Base-by-base conservation (phyloP, 2,888 invertebrate genomes). In the Cepaea hortensis region DNA sequence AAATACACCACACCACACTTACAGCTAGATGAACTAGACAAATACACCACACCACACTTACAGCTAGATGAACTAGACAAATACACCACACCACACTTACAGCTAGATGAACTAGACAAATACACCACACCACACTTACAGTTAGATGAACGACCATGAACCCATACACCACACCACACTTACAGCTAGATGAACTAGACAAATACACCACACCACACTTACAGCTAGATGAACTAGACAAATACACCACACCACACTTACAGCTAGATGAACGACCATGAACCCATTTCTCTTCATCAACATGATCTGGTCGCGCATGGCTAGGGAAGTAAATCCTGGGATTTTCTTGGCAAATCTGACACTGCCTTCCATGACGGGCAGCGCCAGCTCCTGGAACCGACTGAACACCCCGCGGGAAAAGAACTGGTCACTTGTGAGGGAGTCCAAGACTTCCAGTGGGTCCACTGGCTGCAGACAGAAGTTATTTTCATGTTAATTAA, bases 331-430 rank as follows among this genome's bases (percentile, higher is more conserved):
- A 87, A 94, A 94, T 18, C 91, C 91, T 3, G 94, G 94, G 23
- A 94, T 90, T 85, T 91, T 91, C 87, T 94, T 94, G 65, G 93
- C 93, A 89, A 94, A 94, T 84, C 92, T 92, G 46, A 94, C 93
- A 46, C 92, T 91, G n/a, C 91, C 91, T 81, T 93, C 92, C 84
- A 94, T 90, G 0, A 93, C 90, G 0, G 91, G 91, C 7, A 93
- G 88, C 6, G 92, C 89, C 48, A 93, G 88, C n/a, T 93, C 91
- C 82, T 93, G 93, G 88, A 91, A 93, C 81, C 90, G 88, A 75
- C 89, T 86, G 85, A 91, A 93, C 5, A 93, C 87, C 7, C 90
- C 90, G 48, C 88, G 89, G 50, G 90, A 89, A 62, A 87, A 82
- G 87, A 92, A 92, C 35, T 90, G 90, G 48, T 90, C 88, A 3